phyloP scores from a whole-genome alignment of 2,113 vertebrate species.

The Craseonycteris thonglongyai region DNA sequence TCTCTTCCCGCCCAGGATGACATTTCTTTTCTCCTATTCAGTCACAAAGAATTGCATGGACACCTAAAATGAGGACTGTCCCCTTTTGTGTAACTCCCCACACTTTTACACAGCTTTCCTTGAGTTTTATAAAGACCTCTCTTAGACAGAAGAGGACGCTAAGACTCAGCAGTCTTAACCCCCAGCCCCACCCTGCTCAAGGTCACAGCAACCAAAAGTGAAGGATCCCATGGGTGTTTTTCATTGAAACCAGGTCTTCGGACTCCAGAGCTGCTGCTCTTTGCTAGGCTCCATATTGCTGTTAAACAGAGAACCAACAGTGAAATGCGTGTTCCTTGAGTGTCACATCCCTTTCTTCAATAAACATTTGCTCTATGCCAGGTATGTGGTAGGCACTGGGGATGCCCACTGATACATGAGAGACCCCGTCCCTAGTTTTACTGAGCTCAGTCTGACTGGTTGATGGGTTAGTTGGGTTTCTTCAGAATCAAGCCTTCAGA shows the following conservation, averaged over 20 bases:
- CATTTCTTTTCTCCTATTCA: background rate
- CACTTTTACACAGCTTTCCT: background rate
- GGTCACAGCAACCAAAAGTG: background rate
- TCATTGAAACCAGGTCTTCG: background rate
- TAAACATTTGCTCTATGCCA: background rate
- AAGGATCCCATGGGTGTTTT: background rate
- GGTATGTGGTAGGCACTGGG: background rate
- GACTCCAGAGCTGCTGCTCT: background rate
- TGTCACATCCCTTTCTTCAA: background rate
- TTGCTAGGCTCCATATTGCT: background rate
- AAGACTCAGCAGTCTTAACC: background rate
- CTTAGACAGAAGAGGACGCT: background rate
- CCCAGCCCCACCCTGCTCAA: rapidly evolving
- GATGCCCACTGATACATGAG: background rate
- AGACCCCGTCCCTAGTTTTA: background rate
- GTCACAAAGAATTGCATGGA: background rate
- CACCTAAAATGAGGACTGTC: background rate
- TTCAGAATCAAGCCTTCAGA: background rate
- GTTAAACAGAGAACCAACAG: background rate
- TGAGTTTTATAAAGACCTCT: background rate
- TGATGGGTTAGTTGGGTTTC: background rate
- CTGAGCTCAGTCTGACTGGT: background rate
- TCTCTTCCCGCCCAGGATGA: background rate
- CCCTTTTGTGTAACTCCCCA: background rate
- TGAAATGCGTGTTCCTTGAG: background rate